Conservation (phyloP, 2,888 invertebrate species). For the Melanophora roralis region DNA sequence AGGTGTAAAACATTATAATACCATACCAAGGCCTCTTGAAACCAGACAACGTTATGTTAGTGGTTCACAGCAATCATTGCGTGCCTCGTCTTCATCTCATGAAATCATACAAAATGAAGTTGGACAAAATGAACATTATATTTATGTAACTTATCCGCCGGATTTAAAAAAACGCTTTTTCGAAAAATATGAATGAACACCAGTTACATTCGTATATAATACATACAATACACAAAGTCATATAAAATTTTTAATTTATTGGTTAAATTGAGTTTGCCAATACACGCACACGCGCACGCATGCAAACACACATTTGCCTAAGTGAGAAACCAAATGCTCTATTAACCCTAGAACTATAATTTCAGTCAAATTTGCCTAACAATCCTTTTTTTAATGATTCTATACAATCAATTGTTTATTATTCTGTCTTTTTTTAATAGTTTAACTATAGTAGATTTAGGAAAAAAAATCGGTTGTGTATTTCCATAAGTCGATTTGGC, state of each 20-base stretch:
- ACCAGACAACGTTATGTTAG: slow-evolving; percentile 72
- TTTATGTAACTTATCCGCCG: slow-evolving; percentile 92
- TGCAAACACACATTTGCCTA: background rate
- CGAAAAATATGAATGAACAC: slow-evolving; percentile 78
- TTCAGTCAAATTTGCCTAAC: too few species aligned
- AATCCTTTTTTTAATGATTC: too few species aligned
- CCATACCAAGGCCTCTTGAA: slow-evolving; percentile 71
- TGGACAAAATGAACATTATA: slow-evolving; percentile 86
- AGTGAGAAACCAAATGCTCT: too few species aligned
- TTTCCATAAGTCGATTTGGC: too few species aligned
- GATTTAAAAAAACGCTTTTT: slow-evolving; percentile 89
- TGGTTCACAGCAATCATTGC: slow-evolving; percentile 73
- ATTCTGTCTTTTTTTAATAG: too few species aligned
- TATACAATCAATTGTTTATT: too few species aligned
- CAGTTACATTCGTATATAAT: background rate
- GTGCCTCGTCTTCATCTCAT: slow-evolving; percentile 75
- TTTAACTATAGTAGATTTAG: too few species aligned
- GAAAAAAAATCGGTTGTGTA: too few species aligned
- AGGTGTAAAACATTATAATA: slow-evolving; percentile 70
- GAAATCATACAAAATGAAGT: slow-evolving; percentile 78
- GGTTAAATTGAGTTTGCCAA: background rate
- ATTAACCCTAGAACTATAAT: too few species aligned
- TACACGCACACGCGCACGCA: background rate
- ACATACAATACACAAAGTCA: too few species aligned
- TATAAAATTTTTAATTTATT: background rate